Base-by-base conservation (phyloP, 2,888 invertebrate species). In the Lomographa bimaculata region DNA sequence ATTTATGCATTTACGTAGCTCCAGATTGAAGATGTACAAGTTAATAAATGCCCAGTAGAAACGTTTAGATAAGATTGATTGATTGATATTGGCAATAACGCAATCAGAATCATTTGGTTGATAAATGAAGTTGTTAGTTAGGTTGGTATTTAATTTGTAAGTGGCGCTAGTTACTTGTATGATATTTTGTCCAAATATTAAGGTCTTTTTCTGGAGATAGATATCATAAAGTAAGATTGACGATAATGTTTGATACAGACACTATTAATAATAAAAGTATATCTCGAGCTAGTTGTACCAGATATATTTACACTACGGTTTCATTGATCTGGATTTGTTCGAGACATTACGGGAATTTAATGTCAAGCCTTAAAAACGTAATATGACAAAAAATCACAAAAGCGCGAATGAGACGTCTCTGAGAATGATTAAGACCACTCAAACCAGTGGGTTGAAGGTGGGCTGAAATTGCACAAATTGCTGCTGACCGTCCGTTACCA, bases 381-480 rank as follows among this genome's bases (percentile, higher is more conserved):
- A n/a, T n/a, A n/a, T 26, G 30, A 36, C 25, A 46, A 48, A 50
- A 47, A 47, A 36, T 18, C 20, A 30, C 8, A 14, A 37, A 33
- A 39, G 14, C 18, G 7, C 26, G 35, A 32, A 40, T 45, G 24
- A 37, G 44, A 23, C 44, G 27, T 45, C 39, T 48, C 40, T 28
- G 28, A 34, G 38, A 36, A 41, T 43, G 39, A 55, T 54, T 58
- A 52, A 52, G 41, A 50, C 29, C 52, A 46, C 45, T 57, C 51
- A 55, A 56, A 55, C 46, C 47, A 47, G 56, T 46, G 45, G 44
- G 43, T 50, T 46, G 60, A 59, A 58, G 58, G 59, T 64, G 66
- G 69, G 57, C 42, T 50, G 56, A 53, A 64, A 64, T 71, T 64
- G 54, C 57, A 54, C 57, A 64, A 70, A 71, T 68, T 67, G 54